These are phyloP conservation scores for Pristionchus exspectatus DNA, from an alignment of 2,888 invertebrate genomes.

Conservation along the genomic window DNA sequence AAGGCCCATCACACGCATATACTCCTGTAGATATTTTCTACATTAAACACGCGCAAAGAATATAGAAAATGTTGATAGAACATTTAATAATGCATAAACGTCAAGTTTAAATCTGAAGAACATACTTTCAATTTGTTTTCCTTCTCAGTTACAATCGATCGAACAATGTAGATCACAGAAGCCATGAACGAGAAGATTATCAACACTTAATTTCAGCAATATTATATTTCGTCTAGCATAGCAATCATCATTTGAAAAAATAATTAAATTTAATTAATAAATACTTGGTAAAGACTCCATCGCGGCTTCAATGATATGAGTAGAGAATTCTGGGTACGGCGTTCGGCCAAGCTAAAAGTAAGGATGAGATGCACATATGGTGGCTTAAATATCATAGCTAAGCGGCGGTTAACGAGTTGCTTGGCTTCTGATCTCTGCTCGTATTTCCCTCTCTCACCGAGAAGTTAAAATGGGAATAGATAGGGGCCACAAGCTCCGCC, in stretches of 20 bases:
- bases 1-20: constrained; percentile 94
- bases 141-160: constrained; percentile 87
- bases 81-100: not conserved
- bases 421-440: no score
- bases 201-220: constrained; percentile 83
- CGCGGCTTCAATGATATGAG: constrained; percentile 69
- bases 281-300: not conserved
- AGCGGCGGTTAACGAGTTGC: not conserved
- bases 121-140: constrained; percentile 86
- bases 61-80: not conserved
- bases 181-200: constrained; percentile 89
- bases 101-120: not conserved
- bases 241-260: not conserved
- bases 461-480: no score
- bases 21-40: constrained; percentile 84
- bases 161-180: constrained; percentile 88
- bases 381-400: not conserved
- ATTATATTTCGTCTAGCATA: not conserved
- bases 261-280: not conserved
- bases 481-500: no score
- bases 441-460: not conserved
- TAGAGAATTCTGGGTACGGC: constrained; percentile 71
- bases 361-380: not conserved
- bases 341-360: constrained; percentile 60
- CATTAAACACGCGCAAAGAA: not conserved